Percentiles rank a stretch among this genome's conserved stretches.
Evolutionary conservation across 2,113 vertebrate species (phyloP).

Genomic region (Spheniscus mendiculus): DNA sequence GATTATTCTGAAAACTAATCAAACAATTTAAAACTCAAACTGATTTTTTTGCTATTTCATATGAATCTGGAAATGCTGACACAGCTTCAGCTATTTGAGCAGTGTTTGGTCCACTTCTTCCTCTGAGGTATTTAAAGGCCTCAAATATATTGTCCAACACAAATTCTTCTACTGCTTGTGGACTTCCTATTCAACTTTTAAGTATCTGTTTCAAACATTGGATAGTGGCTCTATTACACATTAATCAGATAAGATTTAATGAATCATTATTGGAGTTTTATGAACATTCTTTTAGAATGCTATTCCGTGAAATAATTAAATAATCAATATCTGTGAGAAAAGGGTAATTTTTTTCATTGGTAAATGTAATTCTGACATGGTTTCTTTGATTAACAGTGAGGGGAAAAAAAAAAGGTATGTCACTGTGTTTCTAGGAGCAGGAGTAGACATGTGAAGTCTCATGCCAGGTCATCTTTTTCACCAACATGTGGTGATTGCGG

Average conservation of each 20-base stretch:
- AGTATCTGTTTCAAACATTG: neutral
- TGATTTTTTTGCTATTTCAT: neutral
- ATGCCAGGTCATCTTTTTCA: neutral
- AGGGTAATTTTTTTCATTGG: neutral
- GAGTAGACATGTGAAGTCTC: neutral
- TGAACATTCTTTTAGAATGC: neutral
- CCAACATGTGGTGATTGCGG: neutral
- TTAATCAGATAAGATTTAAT: conserved; percentile 73
- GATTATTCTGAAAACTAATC: neutral
- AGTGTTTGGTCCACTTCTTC: neutral
- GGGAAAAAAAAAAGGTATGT: too few species aligned
- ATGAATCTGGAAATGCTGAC: neutral
- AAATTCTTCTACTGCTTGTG: neutral
- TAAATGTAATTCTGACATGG: neutral
- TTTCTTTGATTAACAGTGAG: neutral
- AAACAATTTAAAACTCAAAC: neutral
- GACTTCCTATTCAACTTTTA: neutral
- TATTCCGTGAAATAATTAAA: neutral
- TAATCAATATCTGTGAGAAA: neutral
- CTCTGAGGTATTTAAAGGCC: neutral
- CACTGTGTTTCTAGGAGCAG: neutral
- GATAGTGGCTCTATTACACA: conserved; percentile 33
- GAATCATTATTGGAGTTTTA: conserved; percentile 35
- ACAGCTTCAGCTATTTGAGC: neutral
- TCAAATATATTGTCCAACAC: neutral